Percentiles rank a stretch among this genome's conserved stretches.
These are phyloP conservation scores for Rostratula benghalensis DNA, from an alignment of 2,113 vertebrate genomes.

Conservation along the genomic window DNA sequence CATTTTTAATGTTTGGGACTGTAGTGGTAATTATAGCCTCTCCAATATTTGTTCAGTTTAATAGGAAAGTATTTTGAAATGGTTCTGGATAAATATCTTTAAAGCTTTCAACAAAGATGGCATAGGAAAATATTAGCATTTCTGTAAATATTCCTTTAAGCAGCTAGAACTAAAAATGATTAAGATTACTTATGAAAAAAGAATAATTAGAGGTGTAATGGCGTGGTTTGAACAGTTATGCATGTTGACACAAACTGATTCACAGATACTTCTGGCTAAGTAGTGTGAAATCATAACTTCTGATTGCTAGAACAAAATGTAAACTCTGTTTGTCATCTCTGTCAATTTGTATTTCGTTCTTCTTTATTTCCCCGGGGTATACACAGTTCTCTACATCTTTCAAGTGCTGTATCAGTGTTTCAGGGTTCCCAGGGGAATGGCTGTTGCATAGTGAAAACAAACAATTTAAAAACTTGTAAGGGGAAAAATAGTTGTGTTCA, in stretches of 20 bases:
- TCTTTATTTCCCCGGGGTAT: not conserved
- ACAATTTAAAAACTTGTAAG: not conserved
- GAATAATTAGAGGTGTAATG: not conserved
- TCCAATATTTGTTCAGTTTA: not conserved
- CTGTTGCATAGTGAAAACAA: not conserved
- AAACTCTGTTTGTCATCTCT: not conserved
- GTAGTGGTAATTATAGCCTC: not conserved
- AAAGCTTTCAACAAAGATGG: not conserved
- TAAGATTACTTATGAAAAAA: not conserved
- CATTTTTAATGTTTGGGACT: not conserved
- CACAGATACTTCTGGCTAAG: not conserved
- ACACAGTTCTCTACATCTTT: not conserved
- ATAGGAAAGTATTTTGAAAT: not conserved
- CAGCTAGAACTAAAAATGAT: not conserved
- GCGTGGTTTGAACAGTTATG: not conserved
- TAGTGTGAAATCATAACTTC: not conserved
- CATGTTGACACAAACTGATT: not conserved
- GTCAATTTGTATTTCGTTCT: not conserved
- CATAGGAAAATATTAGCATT: not conserved
- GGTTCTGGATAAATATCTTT: not conserved
- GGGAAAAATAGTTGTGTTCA: not conserved
- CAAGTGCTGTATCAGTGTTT: not conserved
- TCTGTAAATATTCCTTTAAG: not conserved
- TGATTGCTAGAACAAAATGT: not conserved
- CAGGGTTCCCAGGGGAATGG: not conserved